Conservation (phyloP, 2,888 invertebrate species). For the Parelbella ahira region DNA sequence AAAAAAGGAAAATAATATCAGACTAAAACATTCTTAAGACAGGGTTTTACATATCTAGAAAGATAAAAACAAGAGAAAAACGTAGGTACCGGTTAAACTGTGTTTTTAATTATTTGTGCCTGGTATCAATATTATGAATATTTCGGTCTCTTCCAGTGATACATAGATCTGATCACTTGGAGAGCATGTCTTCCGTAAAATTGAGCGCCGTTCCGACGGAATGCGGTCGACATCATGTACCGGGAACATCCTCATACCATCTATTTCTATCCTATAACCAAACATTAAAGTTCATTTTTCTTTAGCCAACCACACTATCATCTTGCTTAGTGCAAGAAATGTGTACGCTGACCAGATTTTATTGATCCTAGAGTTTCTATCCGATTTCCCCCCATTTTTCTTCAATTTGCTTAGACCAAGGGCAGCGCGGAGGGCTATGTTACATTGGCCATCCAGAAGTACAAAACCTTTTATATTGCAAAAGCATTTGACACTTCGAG, state of each 20-base stretch:
- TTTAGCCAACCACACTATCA: constrained; percentile 26
- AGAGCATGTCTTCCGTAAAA: constrained; percentile 55
- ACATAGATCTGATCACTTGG: constrained; percentile 9
- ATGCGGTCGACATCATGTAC: constrained; percentile 46
- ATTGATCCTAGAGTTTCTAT: constrained; percentile 33
- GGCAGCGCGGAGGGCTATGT: constrained; percentile 32
- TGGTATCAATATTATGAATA: too few relatives aligned
- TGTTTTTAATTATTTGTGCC: too few relatives aligned
- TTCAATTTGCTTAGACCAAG: constrained; percentile 22
- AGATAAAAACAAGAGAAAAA: too few relatives aligned
- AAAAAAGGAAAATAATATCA: too few relatives aligned
- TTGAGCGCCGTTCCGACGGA: constrained; percentile 52
- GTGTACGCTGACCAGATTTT: constrained; percentile 35
- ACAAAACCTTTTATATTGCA: constrained; percentile 44
- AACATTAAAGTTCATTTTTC: constrained; percentile 37
- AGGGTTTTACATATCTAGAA: too few relatives aligned
- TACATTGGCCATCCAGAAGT: constrained; percentile 34
- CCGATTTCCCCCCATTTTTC: constrained; percentile 26
- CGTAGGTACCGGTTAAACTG: too few relatives aligned
- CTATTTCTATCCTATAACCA: constrained; percentile 25
- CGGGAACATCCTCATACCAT: constrained; percentile 30
- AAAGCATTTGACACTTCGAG: constrained; percentile 43
- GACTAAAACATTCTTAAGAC: too few relatives aligned
- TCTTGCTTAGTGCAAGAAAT: constrained; percentile 35
- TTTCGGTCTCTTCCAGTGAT: constrained; percentile 1